Evolutionary conservation across 2,797 vertebrate species (phyloP).

Genomic region (Cuniculus paca): DNA sequence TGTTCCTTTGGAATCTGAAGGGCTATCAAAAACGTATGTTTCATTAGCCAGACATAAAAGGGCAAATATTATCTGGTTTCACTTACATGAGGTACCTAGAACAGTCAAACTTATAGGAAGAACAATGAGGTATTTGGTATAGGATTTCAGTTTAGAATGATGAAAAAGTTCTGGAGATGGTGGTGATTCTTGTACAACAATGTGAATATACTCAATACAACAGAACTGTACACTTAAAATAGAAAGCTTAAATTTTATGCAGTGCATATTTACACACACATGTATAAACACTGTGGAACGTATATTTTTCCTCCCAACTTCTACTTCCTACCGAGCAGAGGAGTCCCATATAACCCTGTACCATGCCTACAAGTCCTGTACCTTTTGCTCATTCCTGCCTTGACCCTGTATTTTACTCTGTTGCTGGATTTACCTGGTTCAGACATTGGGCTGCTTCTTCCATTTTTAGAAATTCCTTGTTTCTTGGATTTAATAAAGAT

Average conservation of each 20-base stretch:
- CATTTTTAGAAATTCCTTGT: slow-evolving; percentile 2
- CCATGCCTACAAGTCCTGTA: background rate
- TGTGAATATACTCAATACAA: background rate
- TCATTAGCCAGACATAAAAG: slow-evolving; percentile 5
- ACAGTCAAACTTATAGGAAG: background rate
- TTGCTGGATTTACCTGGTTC: background rate
- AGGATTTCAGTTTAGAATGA: slow-evolving; percentile 1
- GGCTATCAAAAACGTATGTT: background rate
- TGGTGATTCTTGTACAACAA: background rate
- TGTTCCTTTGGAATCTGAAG: slow-evolving; percentile 7
- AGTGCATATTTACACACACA: background rate
- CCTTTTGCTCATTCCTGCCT: background rate
- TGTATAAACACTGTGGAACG: background rate
- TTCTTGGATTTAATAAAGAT: slow-evolving; percentile 16
- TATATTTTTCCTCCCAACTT: background rate
- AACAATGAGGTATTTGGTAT: background rate
- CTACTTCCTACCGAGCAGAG: background rate
- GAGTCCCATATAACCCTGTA: background rate
- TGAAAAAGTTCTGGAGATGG: background rate
- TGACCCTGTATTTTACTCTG: background rate
- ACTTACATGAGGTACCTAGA: background rate
- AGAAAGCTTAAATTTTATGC: background rate
- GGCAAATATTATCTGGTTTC: background rate
- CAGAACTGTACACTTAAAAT: background rate
- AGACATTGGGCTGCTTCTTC: background rate